Base-by-base conservation (phyloP, 2,797 vertebrate genomes). In the Sebastes jordani region DNA sequence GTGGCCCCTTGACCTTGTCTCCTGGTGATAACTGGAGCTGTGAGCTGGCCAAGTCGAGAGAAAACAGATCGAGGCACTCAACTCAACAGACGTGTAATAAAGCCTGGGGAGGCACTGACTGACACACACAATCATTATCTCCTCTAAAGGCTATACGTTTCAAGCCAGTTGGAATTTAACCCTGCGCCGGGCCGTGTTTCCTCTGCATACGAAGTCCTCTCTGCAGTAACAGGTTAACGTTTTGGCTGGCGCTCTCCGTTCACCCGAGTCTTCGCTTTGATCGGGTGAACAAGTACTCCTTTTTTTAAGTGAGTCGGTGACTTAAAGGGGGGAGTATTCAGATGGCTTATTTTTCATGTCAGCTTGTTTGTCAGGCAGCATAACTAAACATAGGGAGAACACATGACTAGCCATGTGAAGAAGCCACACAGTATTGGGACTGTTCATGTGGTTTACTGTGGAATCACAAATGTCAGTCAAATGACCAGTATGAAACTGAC, bases 81-180 rank as follows among this genome's bases (percentile, higher is more conserved):
- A 27, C 76, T 80, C 27, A 7, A 27, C 76, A 55, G 76, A 87
- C 0, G 27, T 62, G 69, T 70, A 83, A 81, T 69, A 79, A 74
- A 86, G 73, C 61, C 71, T 18, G 2, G 38, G 78, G 85, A 78
- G 67, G 63, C 42, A 8, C 58, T 60, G 74, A 82, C 70, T 70
- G 77, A 89, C 77, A 83, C 78, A 78, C 52, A 86, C 81, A 88
- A 79, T 82, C 76, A 81, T 71, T 61, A 90, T 92, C 83, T 81
- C 84, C 80, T 85, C 74, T 86, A 76, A 82, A 77, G 78, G 79
- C 85, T 78, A 74, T 88, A 87, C 13, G 69, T 89, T 91, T 92
- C 86, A 86, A 54, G 83, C 38, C 6, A 69, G 74, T 36, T 92
- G 86, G 87, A 93, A 92, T 91, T 92, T 92, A 86, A 92, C 73